phyloP scores from a whole-genome alignment of 2,797 vertebrate genomes.

The Uromys caudimaculatus region DNA sequence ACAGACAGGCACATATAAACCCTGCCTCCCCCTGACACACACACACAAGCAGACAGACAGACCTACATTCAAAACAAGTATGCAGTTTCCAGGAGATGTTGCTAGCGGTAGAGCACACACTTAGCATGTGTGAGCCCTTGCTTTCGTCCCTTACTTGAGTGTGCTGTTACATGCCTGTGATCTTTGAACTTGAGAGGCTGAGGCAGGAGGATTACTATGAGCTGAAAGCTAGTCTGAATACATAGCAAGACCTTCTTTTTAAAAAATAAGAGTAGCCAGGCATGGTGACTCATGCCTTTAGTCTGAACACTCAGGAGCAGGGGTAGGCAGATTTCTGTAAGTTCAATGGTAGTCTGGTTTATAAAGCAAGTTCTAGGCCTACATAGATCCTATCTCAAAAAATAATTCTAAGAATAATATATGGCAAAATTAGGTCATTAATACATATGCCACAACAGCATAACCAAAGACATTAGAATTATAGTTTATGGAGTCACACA shows the following conservation, averaged over 20 bases:
- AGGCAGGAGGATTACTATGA: background rate
- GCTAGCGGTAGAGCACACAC: background rate
- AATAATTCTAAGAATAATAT: background rate
- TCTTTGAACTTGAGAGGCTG: background rate
- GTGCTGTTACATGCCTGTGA: background rate
- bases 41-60: background rate
- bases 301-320: background rate
- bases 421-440: background rate
- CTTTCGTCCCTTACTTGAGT: background rate
- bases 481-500: background rate
- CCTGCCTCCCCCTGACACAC: rapidly evolving
- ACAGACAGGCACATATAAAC: background rate
- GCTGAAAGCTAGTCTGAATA: background rate
- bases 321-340: background rate
- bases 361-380: background rate
- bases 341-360: background rate
- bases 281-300: background rate
- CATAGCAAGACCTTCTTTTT: background rate
- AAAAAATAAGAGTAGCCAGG: background rate
- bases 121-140: background rate
- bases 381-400: background rate
- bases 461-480: conserved; percentile 39
- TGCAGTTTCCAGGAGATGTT: background rate
- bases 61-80: background rate
- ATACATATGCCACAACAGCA: background rate